Conservation (phyloP, 1,140 invertebrate species). For the Orussus abietinus region DNA sequence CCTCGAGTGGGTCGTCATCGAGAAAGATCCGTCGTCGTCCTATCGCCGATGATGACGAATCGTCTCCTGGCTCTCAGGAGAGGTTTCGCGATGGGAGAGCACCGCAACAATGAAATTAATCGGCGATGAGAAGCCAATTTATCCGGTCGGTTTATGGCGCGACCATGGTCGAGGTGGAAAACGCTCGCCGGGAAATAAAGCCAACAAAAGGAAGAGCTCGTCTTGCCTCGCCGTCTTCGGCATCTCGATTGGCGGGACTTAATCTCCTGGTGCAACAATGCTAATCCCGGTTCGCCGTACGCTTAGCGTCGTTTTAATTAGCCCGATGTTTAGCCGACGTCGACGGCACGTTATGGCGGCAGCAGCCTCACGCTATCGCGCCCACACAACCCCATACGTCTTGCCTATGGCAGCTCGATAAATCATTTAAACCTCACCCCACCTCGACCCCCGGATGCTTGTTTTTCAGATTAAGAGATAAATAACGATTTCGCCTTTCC, state of each 20-base stretch:
- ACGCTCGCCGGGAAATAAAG: no score
- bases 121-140: no score
- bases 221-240: conserved; percentile 10
- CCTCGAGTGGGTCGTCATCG: no score
- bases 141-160: no score
- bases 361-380: conserved; percentile 8
- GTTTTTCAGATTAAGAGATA: conserved; percentile 1
- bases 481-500: conserved; percentile 1
- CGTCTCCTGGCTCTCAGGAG: no score
- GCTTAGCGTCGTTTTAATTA: conserved; percentile 23
- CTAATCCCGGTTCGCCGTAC: conserved; percentile 10
- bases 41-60: no score
- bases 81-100: no score
- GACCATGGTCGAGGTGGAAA: no score
- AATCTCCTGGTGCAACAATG: conserved; percentile 16
- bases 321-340: conserved; percentile 24
- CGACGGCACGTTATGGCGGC: conserved; percentile 14
- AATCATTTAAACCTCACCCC: conserved; percentile 10
- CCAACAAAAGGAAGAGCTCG: no score
- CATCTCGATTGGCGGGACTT: conserved; percentile 9
- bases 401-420: conserved; percentile 6
- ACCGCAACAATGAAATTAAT: no score
- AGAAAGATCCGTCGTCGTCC: no score
- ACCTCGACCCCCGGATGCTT: neutral
- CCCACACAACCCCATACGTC: conserved; percentile 8